phyloP scores from a whole-genome alignment of 2,888 invertebrate species.

The Oeneis ivallda region DNA sequence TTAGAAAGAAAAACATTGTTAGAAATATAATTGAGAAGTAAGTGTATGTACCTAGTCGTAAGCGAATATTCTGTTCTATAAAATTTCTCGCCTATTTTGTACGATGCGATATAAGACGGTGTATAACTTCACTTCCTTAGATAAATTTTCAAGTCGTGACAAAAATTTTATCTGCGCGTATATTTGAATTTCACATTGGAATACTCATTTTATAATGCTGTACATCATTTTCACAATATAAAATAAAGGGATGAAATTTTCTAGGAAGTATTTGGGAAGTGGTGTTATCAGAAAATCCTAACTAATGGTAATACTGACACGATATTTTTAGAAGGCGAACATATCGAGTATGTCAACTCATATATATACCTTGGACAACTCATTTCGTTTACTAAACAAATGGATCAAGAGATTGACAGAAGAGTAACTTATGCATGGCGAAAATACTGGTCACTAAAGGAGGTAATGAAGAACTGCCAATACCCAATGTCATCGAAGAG shows the following conservation, averaged over 20 bases:
- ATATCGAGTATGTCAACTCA: too few relatives aligned
- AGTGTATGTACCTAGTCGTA: background rate
- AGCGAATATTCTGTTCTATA: background rate
- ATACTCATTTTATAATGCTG: background rate
- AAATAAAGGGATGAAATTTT: background rate
- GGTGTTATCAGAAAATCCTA: background rate
- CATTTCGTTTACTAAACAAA: too few relatives aligned
- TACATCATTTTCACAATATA: background rate
- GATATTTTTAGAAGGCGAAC: too few relatives aligned
- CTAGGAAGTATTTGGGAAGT: background rate
- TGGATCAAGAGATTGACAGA: too few relatives aligned
- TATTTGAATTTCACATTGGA: constrained; percentile 4
- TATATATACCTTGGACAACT: too few relatives aligned
- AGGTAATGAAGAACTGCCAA: too few relatives aligned
- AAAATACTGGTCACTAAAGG: too few relatives aligned
- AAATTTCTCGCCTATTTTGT: constrained; percentile 1
- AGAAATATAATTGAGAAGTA: background rate
- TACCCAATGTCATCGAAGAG: too few relatives aligned
- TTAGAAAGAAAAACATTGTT: background rate
- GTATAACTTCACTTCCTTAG: constrained; percentile 1
- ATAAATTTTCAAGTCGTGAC: constrained; percentile 3
- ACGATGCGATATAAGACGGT: background rate
- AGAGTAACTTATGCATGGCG: too few relatives aligned
- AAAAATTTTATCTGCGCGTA: background rate
- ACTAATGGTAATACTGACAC: too few relatives aligned